Evolutionary conservation across 2,797 vertebrate species (phyloP).

Genomic region (Lagorchestes hirsutus): DNA sequence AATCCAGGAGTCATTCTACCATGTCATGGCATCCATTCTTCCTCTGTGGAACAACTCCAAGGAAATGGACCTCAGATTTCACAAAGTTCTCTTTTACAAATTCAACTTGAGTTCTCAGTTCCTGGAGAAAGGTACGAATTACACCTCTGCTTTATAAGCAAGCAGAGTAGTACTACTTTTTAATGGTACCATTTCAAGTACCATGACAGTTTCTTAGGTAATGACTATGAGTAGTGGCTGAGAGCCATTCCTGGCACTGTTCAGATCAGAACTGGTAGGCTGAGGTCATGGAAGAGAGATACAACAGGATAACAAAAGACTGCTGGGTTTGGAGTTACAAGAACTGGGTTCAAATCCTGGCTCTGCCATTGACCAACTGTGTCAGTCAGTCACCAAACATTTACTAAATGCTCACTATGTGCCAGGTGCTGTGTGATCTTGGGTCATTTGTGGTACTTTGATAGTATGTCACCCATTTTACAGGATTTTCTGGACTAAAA

Average conservation of each 20-base stretch:
- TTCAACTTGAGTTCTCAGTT: not conserved
- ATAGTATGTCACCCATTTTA: not conserved
- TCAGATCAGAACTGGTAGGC: not conserved
- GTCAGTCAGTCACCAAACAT: not conserved
- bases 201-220: not conserved
- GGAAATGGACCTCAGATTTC: not conserved
- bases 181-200: not conserved
- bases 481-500: not conserved
- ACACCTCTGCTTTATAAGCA: not conserved
- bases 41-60: not conserved
- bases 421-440: not conserved
- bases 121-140: not conserved
- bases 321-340: not conserved
- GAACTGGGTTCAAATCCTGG: not conserved
- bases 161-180: not conserved
- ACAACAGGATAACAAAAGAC: not conserved
- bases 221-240: not conserved
- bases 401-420: not conserved
- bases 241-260: not conserved
- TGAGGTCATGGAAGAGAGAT: not conserved
- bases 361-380: not conserved
- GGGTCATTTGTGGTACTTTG: not conserved
- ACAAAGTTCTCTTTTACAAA: not conserved
- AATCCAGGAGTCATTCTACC: not conserved
- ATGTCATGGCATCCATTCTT: not conserved